Evolutionary conservation across 2,888 invertebrate species (phyloP).

Genomic region (Lepeophtheirus nordmannii): DNA sequence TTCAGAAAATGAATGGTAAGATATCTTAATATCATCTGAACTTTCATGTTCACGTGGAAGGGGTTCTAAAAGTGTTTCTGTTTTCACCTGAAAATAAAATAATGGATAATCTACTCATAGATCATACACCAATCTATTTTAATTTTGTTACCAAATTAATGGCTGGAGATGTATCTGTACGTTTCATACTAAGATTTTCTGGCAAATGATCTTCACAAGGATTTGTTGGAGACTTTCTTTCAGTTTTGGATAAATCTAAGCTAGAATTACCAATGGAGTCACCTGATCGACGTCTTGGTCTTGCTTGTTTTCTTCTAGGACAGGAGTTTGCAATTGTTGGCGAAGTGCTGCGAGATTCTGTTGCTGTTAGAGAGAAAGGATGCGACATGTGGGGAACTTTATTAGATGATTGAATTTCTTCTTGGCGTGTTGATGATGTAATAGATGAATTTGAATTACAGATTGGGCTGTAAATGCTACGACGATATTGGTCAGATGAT

Average conservation of each 20-base stretch:
- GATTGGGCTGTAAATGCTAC: no score
- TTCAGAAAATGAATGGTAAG: not conserved
- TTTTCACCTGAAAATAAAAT: slow-evolving; percentile 11
- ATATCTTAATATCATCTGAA: not conserved
- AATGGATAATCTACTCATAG: not conserved
- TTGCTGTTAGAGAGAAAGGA: no score
- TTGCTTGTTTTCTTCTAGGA: slow-evolving; percentile 42
- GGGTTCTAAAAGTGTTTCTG: slow-evolving; percentile 7
- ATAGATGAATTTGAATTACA: no score
- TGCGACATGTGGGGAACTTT: no score
- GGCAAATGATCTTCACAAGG: slow-evolving; percentile 30
- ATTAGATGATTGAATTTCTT: no score
- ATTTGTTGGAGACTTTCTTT: not conserved
- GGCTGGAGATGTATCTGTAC: slow-evolving; percentile 28
- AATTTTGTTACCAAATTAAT: slow-evolving; percentile 17
- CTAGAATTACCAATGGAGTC: slow-evolving; percentile 44
- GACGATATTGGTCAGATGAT: slow-evolving; percentile 37
- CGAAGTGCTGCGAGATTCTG: no score
- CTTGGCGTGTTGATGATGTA: no score
- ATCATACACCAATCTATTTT: not conserved
- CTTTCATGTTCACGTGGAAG: not conserved
- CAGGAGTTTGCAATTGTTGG: slow-evolving; percentile 16
- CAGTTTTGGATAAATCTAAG: slow-evolving; percentile 43
- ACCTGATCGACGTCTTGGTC: slow-evolving; percentile 66
- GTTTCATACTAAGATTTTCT: slow-evolving; percentile 49